These are phyloP conservation scores for Lycophotia porphyrea DNA, from an alignment of 2,888 invertebrate species.

Conservation along the genomic window DNA sequence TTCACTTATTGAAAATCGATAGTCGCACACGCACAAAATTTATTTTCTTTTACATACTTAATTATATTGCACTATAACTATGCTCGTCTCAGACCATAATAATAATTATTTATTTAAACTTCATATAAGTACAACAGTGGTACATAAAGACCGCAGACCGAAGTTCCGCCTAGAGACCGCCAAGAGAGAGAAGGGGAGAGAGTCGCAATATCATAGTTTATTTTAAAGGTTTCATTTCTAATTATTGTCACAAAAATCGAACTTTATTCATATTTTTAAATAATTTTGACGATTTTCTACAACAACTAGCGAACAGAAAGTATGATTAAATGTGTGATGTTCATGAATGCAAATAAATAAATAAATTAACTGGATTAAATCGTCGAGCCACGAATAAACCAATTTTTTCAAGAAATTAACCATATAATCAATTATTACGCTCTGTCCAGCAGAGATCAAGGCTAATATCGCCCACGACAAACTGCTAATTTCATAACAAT, in stretches of 20 bases:
- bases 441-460: constrained; percentile 74
- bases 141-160: too few relatives aligned
- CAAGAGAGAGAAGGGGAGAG: too few relatives aligned
- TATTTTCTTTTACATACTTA: constrained; percentile 16
- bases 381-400: background rate
- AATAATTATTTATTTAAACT: too few relatives aligned
- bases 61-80: background rate
- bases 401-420: constrained; percentile 42
- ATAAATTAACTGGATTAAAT: constrained; percentile 5
- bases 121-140: too few relatives aligned
- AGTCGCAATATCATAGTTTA: constrained; percentile 1
- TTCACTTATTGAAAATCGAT: constrained; percentile 73
- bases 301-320: background rate
- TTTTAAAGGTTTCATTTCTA: background rate
- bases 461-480: constrained; percentile 76
- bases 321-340: too few relatives aligned
- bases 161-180: too few relatives aligned
- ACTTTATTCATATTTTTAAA: background rate
- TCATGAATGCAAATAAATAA: too few relatives aligned
- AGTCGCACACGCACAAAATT: constrained; percentile 41
- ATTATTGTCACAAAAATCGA: background rate
- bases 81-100: background rate
- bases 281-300: background rate
- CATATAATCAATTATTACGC: constrained; percentile 63
- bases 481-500: constrained; percentile 80